phyloP scores from a whole-genome alignment of 1,140 invertebrate species.

The Onthophagus taurus region DNA sequence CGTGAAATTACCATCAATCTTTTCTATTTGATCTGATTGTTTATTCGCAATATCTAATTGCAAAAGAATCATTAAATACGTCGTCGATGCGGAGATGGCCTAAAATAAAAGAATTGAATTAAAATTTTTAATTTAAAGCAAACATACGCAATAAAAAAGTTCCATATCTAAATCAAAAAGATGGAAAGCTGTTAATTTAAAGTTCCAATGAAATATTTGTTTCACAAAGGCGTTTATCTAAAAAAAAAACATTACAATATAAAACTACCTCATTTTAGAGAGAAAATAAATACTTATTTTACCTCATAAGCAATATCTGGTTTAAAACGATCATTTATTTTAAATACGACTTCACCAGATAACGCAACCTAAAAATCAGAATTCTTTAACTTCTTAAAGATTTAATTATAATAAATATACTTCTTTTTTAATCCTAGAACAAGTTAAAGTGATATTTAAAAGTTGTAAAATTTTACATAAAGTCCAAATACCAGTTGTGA shows the following conservation, averaged over 20 bases:
- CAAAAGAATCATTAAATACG: slow-evolving; percentile 17
- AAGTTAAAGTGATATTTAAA: slow-evolving; percentile 2
- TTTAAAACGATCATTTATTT: slow-evolving; percentile 9
- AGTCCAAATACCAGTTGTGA: slow-evolving; percentile 9
- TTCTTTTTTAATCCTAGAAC: slow-evolving; percentile 9
- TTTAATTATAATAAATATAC: slow-evolving; percentile 3
- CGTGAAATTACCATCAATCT: background rate
- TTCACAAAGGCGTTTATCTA: slow-evolving; percentile 17
- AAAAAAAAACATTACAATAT: slow-evolving; percentile 5
- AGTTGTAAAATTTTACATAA: slow-evolving; percentile 1
- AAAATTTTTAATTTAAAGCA: background rate
- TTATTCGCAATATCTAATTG: slow-evolving; percentile 17
- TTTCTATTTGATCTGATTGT: slow-evolving; percentile 3
- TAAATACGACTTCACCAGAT: slow-evolving; percentile 4
- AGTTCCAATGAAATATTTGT: slow-evolving; percentile 19
- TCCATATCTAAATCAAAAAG: slow-evolving; percentile 19
- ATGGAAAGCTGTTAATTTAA: slow-evolving; percentile 19
- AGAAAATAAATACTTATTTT: background rate
- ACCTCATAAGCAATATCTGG: slow-evolving; percentile 1
- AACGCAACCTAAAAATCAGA: background rate
- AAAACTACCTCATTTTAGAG: background rate
- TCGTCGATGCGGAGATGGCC: slow-evolving; percentile 14
- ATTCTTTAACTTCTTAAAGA: background rate
- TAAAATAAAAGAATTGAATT: slow-evolving; percentile 11
- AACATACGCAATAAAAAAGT: slow-evolving; percentile 16